Evolutionary conservation across 1,140 invertebrate genomes (phyloP).

Genomic region (Drosophila ficusphila): DNA sequence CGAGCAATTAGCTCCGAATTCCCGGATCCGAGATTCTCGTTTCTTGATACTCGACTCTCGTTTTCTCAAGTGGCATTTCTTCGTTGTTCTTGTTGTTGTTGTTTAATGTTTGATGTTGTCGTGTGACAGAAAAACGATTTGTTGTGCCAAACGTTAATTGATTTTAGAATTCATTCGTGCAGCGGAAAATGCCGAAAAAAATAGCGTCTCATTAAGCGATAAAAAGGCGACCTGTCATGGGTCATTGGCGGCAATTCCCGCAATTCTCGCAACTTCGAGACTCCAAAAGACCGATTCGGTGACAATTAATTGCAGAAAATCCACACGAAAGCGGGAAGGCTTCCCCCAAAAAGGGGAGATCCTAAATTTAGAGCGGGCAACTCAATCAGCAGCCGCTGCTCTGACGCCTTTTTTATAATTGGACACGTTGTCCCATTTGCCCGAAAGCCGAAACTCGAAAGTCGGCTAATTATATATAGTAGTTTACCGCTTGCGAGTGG

Average conservation of each 20-base stretch:
- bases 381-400: constrained; percentile 70
- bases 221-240: constrained; percentile 69
- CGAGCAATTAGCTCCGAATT: constrained; percentile 44
- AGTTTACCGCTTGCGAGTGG: background rate
- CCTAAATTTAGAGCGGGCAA: constrained; percentile 77
- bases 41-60: background rate
- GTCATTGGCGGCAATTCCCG: constrained; percentile 60
- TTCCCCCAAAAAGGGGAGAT: constrained; percentile 6
- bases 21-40: constrained; percentile 19
- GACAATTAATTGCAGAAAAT: constrained; percentile 56
- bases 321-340: constrained; percentile 3
- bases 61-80: constrained; percentile 42
- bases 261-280: constrained; percentile 8
- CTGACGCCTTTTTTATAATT: constrained; percentile 79
- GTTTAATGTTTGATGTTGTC: constrained; percentile 73
- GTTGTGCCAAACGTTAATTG: constrained; percentile 81
- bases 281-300: too few species aligned
- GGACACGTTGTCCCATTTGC: constrained; percentile 60
- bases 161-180: constrained; percentile 80
- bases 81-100: constrained; percentile 31
- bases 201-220: constrained; percentile 56
- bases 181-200: constrained; percentile 30
- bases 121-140: constrained; percentile 80
- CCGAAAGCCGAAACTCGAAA: constrained; percentile 28
- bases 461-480: constrained; percentile 45